phyloP scores from a whole-genome alignment of 2,113 vertebrate species.

The Perca flavescens region DNA sequence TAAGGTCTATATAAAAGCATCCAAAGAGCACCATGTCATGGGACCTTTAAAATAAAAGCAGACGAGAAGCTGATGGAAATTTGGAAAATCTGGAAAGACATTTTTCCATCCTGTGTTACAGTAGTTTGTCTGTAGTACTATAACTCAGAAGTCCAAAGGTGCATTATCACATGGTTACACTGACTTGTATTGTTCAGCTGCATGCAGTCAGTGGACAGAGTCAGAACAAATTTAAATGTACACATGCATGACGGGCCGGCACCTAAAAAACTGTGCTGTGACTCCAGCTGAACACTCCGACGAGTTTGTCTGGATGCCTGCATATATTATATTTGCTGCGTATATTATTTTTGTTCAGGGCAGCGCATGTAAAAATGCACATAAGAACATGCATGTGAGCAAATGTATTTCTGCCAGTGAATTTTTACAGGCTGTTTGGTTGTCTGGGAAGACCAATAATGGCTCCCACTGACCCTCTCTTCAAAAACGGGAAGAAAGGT shows the following conservation, averaged over 20 bases:
- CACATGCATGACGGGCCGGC: constrained; percentile 5
- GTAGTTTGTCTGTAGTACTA: not conserved
- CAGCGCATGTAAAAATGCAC: not conserved
- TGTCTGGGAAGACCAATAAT: constrained; percentile 41
- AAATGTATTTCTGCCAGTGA: constrained; percentile 19
- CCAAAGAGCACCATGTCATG: no score
- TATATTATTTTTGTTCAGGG: constrained; percentile 9
- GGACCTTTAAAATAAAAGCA: not conserved
- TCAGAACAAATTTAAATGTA: constrained; percentile 42
- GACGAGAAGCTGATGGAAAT: not conserved
- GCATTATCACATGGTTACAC: constrained; percentile 17
- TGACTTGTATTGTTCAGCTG: not conserved
- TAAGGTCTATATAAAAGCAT: no score
- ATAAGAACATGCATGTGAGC: not conserved
- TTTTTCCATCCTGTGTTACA: not conserved
- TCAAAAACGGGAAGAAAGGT: constrained; percentile 36
- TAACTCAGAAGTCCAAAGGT: not conserved
- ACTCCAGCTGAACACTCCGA: constrained; percentile 29
- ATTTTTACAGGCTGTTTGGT: constrained; percentile 30
- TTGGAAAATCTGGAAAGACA: no score
- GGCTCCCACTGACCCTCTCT: constrained; percentile 48
- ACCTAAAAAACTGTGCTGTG: not conserved
- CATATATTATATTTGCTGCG: constrained; percentile 15
- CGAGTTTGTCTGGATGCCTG: constrained; percentile 1
- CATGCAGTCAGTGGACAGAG: constrained; percentile 12